Conservation (phyloP, 2,113 vertebrate genomes). For the Pomatostomus ruficeps region DNA sequence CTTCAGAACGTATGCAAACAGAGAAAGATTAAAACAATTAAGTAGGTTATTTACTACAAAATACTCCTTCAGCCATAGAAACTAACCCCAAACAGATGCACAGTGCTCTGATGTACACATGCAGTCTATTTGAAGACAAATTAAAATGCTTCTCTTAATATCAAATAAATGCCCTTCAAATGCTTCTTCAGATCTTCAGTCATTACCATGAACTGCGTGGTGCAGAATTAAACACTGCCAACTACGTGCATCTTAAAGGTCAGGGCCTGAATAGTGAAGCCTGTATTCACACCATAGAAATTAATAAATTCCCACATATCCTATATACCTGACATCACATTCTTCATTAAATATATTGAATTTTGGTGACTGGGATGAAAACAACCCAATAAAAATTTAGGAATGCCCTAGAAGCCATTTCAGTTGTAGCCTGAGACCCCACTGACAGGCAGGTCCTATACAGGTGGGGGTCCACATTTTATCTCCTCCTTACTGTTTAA, state of each 20-base stretch:
- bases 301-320: neutral
- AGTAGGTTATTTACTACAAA: constrained; percentile 54
- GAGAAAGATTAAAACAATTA: constrained; percentile 46
- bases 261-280: neutral
- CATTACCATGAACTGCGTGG: neutral
- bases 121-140: constrained; percentile 33
- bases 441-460: neutral
- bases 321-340: neutral
- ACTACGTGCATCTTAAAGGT: neutral
- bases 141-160: constrained; percentile 28
- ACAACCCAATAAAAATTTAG: neutral
- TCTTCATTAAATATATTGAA: neutral
- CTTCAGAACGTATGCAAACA: constrained; percentile 28
- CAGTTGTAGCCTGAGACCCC: neutral
- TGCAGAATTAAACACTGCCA: neutral
- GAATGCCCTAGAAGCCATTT: neutral
- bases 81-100: constrained; percentile 21
- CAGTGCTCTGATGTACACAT: neutral
- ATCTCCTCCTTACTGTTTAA: neutral
- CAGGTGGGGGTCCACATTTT: neutral
- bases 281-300: neutral
- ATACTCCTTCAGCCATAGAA: neutral
- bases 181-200: neutral
- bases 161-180: constrained; percentile 39
- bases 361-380: neutral